Evolutionary conservation across 2,797 vertebrate genomes (phyloP).

Genomic region (Silurus aristotelis): DNA sequence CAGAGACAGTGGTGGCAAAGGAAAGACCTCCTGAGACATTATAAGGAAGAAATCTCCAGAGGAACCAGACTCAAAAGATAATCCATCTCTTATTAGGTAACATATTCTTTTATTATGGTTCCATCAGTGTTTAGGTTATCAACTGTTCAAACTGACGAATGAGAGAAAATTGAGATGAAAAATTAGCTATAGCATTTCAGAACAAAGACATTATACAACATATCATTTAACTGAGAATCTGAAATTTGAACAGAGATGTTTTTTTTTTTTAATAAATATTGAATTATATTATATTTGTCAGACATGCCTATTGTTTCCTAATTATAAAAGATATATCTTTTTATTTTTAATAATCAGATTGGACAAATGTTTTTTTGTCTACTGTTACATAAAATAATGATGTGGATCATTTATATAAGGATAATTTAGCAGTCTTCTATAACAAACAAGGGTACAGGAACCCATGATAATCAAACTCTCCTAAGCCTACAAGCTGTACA

Average conservation of each 20-base stretch:
- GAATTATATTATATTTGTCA: not conserved
- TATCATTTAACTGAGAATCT: not conserved
- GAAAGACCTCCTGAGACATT: too few species aligned
- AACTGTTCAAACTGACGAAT: too few species aligned
- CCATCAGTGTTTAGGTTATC: too few species aligned
- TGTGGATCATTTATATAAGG: not conserved
- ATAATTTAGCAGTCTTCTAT: not conserved
- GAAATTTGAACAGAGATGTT: not conserved
- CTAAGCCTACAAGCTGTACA: not conserved
- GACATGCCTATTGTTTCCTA: not conserved
- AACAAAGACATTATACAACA: not conserved
- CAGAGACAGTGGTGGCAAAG: too few species aligned
- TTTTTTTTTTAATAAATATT: not conserved
- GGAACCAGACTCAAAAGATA: too few species aligned
- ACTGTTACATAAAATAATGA: not conserved
- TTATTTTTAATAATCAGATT: not conserved
- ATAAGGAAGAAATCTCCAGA: too few species aligned
- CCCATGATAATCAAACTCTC: not conserved
- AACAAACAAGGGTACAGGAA: not conserved
- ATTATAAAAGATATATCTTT: not conserved
- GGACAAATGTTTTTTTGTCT: not conserved
- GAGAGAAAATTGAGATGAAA: too few species aligned
- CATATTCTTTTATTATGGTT: too few species aligned
- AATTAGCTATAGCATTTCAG: not conserved
- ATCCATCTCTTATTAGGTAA: too few species aligned